A percentile compares a stretch with the other conserved stretches of the same genome.
These are phyloP conservation scores for Erpetoichthys calabaricus DNA, from an alignment of 2,797 vertebrate genomes.

Conservation along the genomic window DNA sequence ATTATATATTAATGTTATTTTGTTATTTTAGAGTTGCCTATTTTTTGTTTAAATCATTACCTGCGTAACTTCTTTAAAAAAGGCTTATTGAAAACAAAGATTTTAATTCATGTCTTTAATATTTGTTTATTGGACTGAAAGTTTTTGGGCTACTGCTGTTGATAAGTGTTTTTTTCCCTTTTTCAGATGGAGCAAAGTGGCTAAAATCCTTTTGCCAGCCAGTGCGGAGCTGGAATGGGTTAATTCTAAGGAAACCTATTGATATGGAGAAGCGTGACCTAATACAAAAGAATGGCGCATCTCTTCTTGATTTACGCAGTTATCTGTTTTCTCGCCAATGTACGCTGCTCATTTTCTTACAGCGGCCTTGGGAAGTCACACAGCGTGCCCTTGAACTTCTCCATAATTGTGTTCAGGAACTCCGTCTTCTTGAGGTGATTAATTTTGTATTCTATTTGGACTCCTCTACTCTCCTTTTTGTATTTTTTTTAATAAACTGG, in stretches of 20 bases:
- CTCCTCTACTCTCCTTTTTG: background rate
- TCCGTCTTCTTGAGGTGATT: conserved; percentile 79
- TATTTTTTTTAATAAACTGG: background rate
- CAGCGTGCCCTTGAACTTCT: conserved; percentile 84
- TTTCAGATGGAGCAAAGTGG: conserved; percentile 88
- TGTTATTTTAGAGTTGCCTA: no score
- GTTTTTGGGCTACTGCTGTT: background rate
- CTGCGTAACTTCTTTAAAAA: no score
- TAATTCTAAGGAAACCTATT: conserved; percentile 81
- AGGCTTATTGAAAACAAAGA: no score
- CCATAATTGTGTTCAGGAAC: conserved; percentile 93
- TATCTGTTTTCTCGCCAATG: conserved; percentile 96
- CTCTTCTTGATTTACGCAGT: conserved; percentile 82
- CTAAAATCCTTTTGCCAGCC: conserved; percentile 89
- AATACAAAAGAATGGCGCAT: conserved; percentile 78
- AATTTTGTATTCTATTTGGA: background rate
- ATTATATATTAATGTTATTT: no score
- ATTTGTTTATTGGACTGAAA: background rate
- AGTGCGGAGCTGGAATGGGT: conserved; percentile 81
- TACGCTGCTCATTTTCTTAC: conserved; percentile 87
- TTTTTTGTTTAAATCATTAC: no score
- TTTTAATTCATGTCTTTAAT: no score
- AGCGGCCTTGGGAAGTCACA: conserved; percentile 93
- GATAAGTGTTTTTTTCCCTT: background rate
- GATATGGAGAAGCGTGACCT: conserved; percentile 94